phyloP scores from a whole-genome alignment of 2,888 invertebrate species.

The Netelia fuscicornis region DNA sequence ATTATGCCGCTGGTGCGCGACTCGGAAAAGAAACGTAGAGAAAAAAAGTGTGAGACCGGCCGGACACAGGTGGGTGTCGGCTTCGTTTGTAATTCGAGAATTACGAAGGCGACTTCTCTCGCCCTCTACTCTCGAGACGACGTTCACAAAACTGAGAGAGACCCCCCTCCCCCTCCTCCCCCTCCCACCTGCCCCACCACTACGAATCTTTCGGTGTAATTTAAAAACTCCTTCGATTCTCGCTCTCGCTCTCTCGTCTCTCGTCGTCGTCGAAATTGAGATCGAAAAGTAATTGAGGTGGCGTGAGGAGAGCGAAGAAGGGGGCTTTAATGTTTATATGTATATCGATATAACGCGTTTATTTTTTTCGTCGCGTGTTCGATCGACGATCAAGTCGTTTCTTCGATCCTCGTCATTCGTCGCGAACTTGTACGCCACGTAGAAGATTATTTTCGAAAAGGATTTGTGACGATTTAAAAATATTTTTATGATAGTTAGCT shows the following conservation, averaged over 20 bases:
- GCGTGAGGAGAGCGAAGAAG: neutral
- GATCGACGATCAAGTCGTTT: constrained; percentile 67
- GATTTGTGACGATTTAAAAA: too few relatives aligned
- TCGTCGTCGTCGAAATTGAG: constrained; percentile 70
- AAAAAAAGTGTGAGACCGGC: constrained; percentile 65
- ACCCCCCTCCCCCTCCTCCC: constrained; percentile 31
- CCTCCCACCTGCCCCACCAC: constrained; percentile 6
- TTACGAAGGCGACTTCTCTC: constrained; percentile 72
- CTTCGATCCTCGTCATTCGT: constrained; percentile 29
- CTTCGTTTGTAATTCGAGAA: constrained; percentile 81
- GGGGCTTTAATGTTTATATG: constrained; percentile 73
- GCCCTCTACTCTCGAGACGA: constrained; percentile 36
- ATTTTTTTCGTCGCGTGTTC: constrained; percentile 63
- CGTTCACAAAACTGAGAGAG: neutral
- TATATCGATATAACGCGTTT: constrained; percentile 54
- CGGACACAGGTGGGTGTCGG: constrained; percentile 82
- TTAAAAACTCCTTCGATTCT: constrained; percentile 68
- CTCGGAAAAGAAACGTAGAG: neutral
- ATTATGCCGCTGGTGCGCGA: neutral
- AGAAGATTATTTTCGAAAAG: neutral
- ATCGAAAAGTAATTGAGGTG: constrained; percentile 74
- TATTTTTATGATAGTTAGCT: too few relatives aligned
- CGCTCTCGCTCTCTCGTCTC: constrained; percentile 60
- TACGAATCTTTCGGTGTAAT: constrained; percentile 69
- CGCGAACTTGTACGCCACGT: neutral